These are phyloP conservation scores for Drosophila arizonae DNA, from an alignment of 1,140 invertebrate species.

Conservation along the genomic window DNA sequence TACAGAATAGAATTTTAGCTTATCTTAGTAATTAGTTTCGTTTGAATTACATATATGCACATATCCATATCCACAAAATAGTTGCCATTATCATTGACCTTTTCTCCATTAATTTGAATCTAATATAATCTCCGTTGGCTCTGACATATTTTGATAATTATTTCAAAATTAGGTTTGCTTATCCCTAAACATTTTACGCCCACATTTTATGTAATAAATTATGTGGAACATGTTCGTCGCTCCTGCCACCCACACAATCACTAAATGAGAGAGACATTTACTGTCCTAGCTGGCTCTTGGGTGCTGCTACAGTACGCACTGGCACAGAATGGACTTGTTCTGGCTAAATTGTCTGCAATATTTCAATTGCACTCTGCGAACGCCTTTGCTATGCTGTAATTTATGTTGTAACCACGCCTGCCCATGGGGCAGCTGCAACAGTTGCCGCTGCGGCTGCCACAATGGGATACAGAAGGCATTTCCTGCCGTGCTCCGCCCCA, in stretches of 20 bases:
- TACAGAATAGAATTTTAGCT: too few species aligned
- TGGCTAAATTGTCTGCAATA: constrained; percentile 42
- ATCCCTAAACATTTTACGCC: neutral
- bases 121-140: too few species aligned
- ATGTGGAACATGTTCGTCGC: neutral
- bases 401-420: constrained; percentile 50
- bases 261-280: neutral
- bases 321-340: neutral
- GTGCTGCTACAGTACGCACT: neutral
- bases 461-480: neutral
- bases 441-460: constrained; percentile 39
- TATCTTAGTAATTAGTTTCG: too few species aligned
- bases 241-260: constrained; percentile 3
- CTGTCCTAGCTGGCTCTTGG: neutral
- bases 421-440: constrained; percentile 46
- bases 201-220: neutral
- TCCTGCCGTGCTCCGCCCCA: neutral
- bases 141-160: neutral
- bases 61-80: too few species aligned
- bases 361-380: constrained; percentile 33
- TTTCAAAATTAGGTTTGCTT: neutral
- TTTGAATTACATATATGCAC: too few species aligned
- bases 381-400: constrained; percentile 32
- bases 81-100: too few species aligned
- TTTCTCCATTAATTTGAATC: too few species aligned